Evolutionary conservation across 2,113 vertebrate species (phyloP).

Genomic region (Poeciliopsis prolifica): DNA sequence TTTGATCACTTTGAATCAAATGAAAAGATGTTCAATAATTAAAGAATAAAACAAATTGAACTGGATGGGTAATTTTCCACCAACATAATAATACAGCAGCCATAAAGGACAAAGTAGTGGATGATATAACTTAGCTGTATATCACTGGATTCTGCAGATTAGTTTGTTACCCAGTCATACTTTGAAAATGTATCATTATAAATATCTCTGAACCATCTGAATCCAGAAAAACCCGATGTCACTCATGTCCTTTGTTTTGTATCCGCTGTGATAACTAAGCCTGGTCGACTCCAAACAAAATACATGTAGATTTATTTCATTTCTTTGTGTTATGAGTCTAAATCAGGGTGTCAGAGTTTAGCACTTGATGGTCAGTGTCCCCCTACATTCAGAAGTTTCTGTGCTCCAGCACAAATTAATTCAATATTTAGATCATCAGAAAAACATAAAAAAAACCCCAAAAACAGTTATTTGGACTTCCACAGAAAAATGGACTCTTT

Average conservation of each 20-base stretch:
- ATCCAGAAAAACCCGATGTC: background rate
- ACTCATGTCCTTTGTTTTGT: background rate
- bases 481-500: conserved; percentile 11
- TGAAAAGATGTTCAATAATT: background rate
- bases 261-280: background rate
- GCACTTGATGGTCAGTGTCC: too few relatives aligned
- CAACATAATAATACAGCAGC: background rate
- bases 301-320: background rate
- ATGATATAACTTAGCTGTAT: background rate
- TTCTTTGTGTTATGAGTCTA: background rate
- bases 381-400: too few relatives aligned
- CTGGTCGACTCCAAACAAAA: background rate
- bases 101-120: background rate
- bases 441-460: too few relatives aligned
- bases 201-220: background rate
- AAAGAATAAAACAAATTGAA: background rate
- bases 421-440: background rate
- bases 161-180: background rate
- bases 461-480: too few relatives aligned
- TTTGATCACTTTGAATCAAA: background rate
- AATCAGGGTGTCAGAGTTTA: too few relatives aligned
- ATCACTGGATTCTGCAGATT: background rate
- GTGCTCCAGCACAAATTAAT: too few relatives aligned
- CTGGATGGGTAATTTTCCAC: background rate
- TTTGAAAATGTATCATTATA: background rate